Evolutionary conservation across 1,140 invertebrate genomes (phyloP), one percentile per base, ranked within the genome.

Genomic region (Rhynchophorus ferrugineus): DNA sequence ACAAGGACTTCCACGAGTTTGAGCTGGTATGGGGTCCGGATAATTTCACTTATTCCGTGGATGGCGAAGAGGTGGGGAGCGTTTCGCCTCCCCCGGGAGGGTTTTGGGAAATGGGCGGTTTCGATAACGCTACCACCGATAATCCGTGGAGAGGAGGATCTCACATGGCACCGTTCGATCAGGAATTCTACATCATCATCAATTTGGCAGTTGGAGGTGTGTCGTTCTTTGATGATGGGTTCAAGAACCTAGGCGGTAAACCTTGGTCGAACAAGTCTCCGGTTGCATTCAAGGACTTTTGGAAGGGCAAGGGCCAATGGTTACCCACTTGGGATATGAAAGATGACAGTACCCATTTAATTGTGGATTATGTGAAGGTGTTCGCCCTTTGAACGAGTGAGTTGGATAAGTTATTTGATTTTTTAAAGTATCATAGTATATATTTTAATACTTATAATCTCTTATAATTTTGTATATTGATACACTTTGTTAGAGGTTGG

Each of bases 151-250:
- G 55, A n/a, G 39, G 47, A n/a, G 67, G 64, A 9, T 50, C 54
- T 1, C 66, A 65, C 46, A 73, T 75, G 64, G 75, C 78, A 22
- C 77, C 78, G 3, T 79, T 79, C 55, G 75, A 78, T 61, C 65
- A 72, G 58, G 56, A 82, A 77, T 84, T 83, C 65, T 81, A 82
- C 59, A 56, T 84, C 8, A 78, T 83, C 37, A 67, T 84, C 11
- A 83, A 84, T 64, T 42, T 61, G n/a, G 20, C 60, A 49, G 18
- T 51, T 48, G 68, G 69, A 2, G 65, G 75, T 6, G n/a, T 44
- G n/a, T 5, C 2, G 3, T 52, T 38, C 24, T 54, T 54, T 14
- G 37, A 17, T 8, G 75, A 78, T 54, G 61, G 58, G 20, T 53
- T 54, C 9, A 34, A 21, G 6, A 71, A 70, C 43, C 37, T 50